These are phyloP conservation scores for Dunckerocampus dactyliophorus DNA, from an alignment of 2,113 vertebrate genomes.

Conservation along the genomic window DNA sequence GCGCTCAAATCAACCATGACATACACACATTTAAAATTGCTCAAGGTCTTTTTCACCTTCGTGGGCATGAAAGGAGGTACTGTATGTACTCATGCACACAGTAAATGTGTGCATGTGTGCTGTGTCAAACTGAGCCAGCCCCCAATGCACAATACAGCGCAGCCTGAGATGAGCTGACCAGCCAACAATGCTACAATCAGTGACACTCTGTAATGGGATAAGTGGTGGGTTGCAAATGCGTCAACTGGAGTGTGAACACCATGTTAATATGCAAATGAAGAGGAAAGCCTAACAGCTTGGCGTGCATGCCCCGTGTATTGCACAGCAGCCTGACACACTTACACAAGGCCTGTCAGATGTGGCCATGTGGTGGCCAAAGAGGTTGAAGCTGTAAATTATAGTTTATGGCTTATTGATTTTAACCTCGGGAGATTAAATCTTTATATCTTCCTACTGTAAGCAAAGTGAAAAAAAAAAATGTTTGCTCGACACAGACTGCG, in stretches of 20 bases:
- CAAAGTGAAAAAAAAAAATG: slow-evolving; percentile 24
- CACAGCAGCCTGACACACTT: slow-evolving; percentile 27
- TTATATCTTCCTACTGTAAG: slow-evolving; percentile 18
- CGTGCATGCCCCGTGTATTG: slow-evolving; percentile 44
- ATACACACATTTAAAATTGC: background rate
- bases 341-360: slow-evolving; percentile 32
- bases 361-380: slow-evolving; percentile 21
- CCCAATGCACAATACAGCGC: slow-evolving; percentile 19
- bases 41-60: background rate
- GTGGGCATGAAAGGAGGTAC: slow-evolving; percentile 4
- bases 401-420: slow-evolving; percentile 46
- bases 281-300: slow-evolving; percentile 42
- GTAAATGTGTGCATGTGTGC: background rate
- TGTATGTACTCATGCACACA: background rate
- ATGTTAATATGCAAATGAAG: slow-evolving; percentile 67
- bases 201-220: slow-evolving; percentile 65
- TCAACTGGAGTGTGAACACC: slow-evolving; percentile 64
- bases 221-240: slow-evolving; percentile 67
- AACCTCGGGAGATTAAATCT: slow-evolving; percentile 32
- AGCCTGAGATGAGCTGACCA: slow-evolving; percentile 31
- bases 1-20: no score
- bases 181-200: slow-evolving; percentile 49
- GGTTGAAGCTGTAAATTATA: slow-evolving; percentile 34
- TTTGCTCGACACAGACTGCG: background rate
- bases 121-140: slow-evolving; percentile 25